Conservation (phyloP, 2,113 vertebrate species). For the Phaethornis superciliosus region DNA sequence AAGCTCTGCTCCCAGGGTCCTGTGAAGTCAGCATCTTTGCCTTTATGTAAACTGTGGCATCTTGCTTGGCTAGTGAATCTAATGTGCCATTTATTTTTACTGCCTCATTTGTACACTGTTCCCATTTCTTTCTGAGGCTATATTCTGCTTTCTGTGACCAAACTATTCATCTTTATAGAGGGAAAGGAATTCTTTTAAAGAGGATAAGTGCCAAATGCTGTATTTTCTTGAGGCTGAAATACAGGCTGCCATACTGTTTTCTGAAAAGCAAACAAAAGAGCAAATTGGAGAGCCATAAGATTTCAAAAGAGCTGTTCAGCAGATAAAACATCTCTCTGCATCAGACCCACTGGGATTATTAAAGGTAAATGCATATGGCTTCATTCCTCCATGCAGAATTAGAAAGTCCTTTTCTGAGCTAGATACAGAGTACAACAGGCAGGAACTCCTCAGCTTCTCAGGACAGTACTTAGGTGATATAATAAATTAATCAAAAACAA, state of each 20-base stretch:
- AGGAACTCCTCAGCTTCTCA: background rate
- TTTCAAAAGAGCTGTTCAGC: background rate
- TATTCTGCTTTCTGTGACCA: constrained; percentile 17
- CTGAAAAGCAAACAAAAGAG: constrained; percentile 33
- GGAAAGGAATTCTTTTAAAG: constrained; percentile 43
- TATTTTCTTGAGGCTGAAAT: constrained; percentile 18
- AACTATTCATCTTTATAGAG: constrained; percentile 50
- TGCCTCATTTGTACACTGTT: constrained; percentile 60
- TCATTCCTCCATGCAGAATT: background rate
- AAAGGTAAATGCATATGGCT: background rate
- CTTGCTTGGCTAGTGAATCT: constrained; percentile 68
- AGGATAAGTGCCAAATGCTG: constrained; percentile 9
- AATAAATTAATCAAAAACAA: constrained; percentile 5
- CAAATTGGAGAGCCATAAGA: background rate
- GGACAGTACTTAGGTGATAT: background rate
- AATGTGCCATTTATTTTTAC: constrained; percentile 73
- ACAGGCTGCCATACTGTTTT: background rate
- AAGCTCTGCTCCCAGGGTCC: constrained; percentile 7
- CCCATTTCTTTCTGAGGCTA: constrained; percentile 23
- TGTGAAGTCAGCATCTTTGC: constrained; percentile 70
- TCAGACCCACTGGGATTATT: background rate
- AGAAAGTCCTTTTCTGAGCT: background rate
- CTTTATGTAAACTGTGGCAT: constrained; percentile 52
- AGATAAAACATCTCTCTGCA: background rate
- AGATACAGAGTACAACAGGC: background rate